A percentile compares a stretch with the other conserved stretches of the same genome.
Conservation (phyloP, 2,797 vertebrate genomes). For the Rhyacichthys aspro region DNA sequence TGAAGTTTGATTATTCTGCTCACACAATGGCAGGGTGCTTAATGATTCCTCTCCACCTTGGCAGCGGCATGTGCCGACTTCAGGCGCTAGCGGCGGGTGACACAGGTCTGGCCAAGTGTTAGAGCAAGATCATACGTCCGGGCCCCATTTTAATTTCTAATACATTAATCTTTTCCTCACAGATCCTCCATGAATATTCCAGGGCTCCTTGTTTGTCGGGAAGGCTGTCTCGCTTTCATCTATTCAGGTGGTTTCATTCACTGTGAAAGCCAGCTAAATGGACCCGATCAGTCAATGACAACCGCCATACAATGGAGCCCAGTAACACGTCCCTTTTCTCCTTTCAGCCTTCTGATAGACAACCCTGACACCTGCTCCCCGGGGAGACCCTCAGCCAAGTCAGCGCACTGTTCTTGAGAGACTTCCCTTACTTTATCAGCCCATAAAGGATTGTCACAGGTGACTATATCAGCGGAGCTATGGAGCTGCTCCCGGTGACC, state of each 20-base stretch:
- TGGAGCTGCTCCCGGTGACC: constrained; percentile 82
- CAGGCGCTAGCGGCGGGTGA: constrained; percentile 93
- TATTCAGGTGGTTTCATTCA: constrained; percentile 99
- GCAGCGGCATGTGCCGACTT: constrained; percentile 95
- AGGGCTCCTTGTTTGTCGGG: constrained; percentile 95
- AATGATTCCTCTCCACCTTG: constrained; percentile 98
- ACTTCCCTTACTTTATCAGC: constrained; percentile 90
- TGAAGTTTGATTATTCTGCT: constrained; percentile 99
- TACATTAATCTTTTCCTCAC: constrained; percentile 99
- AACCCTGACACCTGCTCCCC: constrained; percentile 93
- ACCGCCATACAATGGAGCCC: constrained; percentile 90
- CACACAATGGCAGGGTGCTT: constrained; percentile 97
- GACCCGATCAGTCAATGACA: constrained; percentile 99
- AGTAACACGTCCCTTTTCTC: constrained; percentile 89
- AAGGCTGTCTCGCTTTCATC: constrained; percentile 98
- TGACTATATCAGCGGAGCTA: constrained; percentile 89
- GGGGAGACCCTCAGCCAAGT: constrained; percentile 79
- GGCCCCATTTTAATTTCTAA: constrained; percentile 99
- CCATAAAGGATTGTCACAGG: constrained; percentile 89
- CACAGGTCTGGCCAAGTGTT: constrained; percentile 99
- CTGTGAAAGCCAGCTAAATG: constrained; percentile 93
- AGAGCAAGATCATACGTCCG: constrained; percentile 99
- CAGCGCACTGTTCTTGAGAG: constrained; percentile 84
- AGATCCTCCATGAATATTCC: constrained; percentile 99
- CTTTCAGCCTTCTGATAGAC: constrained; percentile 95